Evolutionary conservation across 2,113 vertebrate genomes (phyloP), one percentile per base, ranked within the genome.

Genomic region (Gobio gobio): DNA sequence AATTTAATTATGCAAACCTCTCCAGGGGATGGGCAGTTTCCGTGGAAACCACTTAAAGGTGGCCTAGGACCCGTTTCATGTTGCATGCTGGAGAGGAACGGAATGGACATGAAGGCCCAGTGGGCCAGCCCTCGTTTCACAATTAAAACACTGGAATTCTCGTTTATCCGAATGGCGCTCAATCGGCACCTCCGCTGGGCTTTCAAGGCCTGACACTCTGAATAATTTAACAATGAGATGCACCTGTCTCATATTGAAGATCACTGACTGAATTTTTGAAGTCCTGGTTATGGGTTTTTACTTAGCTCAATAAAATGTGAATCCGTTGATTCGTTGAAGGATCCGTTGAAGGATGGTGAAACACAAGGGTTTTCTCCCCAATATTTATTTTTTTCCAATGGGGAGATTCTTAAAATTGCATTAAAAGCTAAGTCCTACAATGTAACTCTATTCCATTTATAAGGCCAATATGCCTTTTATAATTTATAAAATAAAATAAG

Each of bases 1-100:
- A 95, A 95, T 96, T 96, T 92, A 95, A 95, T 95, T 94, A 95
- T 93, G 89, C 90, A 93, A 90, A 93, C 93, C 92, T 94, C 94
- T 94, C 93, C 85, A 78, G 85, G 94, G 93, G 92, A 94, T 92
- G 92, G 92, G 91, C 90, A 90, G 91, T 94, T 94, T 92, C 93
- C 91, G 89, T 93, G 93, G 94, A 94, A 95, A 95, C 91, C 93
- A 93, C 90, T 94, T 92, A 93, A 94, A 94, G 91, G 92, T 93
- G 93, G 92, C 91, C 90, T 85, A 90, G 92, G 92, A 93, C 87
- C 90, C 89, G 90, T 93, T 91, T 92, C 88, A 91, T 91, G 88
- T 88, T 89, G 91, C 84, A 83, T 77, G 87, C 82, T 90, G 89
- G 80, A 83, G 82, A 83, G 88, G 86, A 61, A 82, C 29, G 78